A percentile compares a stretch with the other conserved stretches of the same genome.
Conservation (phyloP, 2,797 vertebrate genomes). For the Amniataba percoides region DNA sequence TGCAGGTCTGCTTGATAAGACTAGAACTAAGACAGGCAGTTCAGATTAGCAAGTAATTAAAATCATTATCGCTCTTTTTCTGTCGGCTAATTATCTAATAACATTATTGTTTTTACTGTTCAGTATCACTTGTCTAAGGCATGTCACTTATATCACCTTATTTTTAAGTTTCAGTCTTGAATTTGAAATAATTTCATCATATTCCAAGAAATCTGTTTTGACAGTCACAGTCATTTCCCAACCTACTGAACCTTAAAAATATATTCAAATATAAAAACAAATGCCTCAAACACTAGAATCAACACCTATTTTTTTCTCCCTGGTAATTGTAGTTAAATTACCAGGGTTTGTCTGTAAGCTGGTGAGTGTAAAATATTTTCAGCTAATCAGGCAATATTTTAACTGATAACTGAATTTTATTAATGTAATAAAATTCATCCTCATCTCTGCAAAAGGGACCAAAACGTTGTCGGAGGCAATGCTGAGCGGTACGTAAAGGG, state of each 20-base stretch:
- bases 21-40: neutral
- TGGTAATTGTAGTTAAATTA: neutral
- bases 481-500: constrained; percentile 10
- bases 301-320: too few species aligned
- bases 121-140: neutral
- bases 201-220: neutral
- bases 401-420: constrained; percentile 29
- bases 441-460: neutral
- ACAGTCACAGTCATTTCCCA: neutral
- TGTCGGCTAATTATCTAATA: neutral
- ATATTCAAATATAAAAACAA: neutral
- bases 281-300: constrained; percentile 3
- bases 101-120: neutral
- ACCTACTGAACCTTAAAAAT: neutral
- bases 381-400: constrained; percentile 23
- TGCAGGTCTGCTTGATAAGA: constrained; percentile 1
- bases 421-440: neutral
- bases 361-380: constrained; percentile 3
- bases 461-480: neutral
- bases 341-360: constrained; percentile 12
- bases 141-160: neutral
- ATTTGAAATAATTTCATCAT: neutral
- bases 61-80: neutral
- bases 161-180: neutral
- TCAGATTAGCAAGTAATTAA: neutral